Base-by-base conservation (phyloP, 1,140 invertebrate genomes). In the Tachypleus tridentatus region DNA sequence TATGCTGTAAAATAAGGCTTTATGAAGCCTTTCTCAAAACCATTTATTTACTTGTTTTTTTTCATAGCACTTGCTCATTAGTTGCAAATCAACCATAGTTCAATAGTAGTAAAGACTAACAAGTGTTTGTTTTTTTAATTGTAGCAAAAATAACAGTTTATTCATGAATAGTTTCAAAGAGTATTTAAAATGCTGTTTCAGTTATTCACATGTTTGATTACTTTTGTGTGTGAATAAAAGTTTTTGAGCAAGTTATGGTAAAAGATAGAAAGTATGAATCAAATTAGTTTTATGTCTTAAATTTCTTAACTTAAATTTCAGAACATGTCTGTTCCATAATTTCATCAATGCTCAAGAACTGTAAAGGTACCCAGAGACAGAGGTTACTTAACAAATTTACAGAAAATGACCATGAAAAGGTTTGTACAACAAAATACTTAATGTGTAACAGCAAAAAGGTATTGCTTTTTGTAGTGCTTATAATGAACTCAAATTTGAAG, bases 341-440 rank as follows among this genome's bases (percentile, higher is more conserved):
- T 74, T 86, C 91, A 0, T 89, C 90, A 59, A 89, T 99, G 84
- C 78, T 99, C 60, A 84, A 89, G 64, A 95, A 97, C 74, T 96
- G 91, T 75, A 87, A 88, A 73, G 89, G 91, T 6, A 86, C 87
- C 51, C 93, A 97, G 70, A 78, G 92, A 52, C 88, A 95, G 74
- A 80, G 97, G 62, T 79, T 99, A 50, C 75, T 99, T 6, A 87
- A 87, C 70, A 99, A 99, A 81, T 99, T 99, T 76, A 90, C 87
- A 1, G 97, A 99, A 80, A 97, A 97, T 76, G 94, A 99, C 79
- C 89, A 93, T 72, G 97, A 99, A 79, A 99, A 99, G 81, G 91
- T 98, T 29, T 29, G 29, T 29, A 29, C 29, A 2, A 29, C 29
- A 29, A 29, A 29, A 29, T 29, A 29, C 0, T 29, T 29, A 29